These are phyloP conservation scores for Lasioglossum albipes DNA, from an alignment of 1,140 invertebrate species.

Conservation along the genomic window DNA sequence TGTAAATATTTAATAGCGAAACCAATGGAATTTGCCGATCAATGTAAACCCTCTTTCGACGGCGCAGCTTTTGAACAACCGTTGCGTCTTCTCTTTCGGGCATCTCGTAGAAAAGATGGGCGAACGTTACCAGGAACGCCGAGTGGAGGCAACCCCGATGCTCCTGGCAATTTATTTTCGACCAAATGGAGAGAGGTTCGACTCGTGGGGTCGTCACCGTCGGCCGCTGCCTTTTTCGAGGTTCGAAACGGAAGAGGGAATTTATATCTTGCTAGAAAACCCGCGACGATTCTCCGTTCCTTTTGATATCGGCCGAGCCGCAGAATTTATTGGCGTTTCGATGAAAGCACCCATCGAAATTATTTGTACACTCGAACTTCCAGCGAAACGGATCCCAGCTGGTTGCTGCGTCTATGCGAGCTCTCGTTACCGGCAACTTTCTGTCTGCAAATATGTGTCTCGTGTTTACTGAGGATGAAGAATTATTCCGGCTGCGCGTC, in stretches of 20 bases:
- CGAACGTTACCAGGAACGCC: not conserved
- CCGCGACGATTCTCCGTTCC: slow-evolving; percentile 3
- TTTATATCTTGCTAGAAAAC: slow-evolving; percentile 27
- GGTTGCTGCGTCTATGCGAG: not conserved
- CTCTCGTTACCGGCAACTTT: not conserved
- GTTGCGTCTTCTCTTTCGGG: slow-evolving; percentile 32
- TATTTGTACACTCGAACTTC: slow-evolving; percentile 25
- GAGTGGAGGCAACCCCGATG: not conserved
- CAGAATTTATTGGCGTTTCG: slow-evolving; percentile 63
- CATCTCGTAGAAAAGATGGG: not conserved
- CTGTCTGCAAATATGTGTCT: no score
- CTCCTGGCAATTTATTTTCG: slow-evolving; percentile 64
- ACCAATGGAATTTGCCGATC: slow-evolving; percentile 65
- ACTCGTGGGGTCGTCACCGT: slow-evolving; percentile 36
- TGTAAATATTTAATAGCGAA: slow-evolving; percentile 69
- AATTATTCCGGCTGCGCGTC: no score
- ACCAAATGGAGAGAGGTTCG: slow-evolving; percentile 55
- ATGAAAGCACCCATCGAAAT: slow-evolving; percentile 47
- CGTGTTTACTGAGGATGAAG: no score
- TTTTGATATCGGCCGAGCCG: slow-evolving; percentile 58
- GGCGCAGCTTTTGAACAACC: slow-evolving; percentile 45
- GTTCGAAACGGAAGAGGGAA: slow-evolving; percentile 26
- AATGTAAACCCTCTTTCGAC: slow-evolving; percentile 62
- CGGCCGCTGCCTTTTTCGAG: slow-evolving; percentile 32
- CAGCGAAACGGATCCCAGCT: not conserved